Evolutionary conservation across 2,797 vertebrate genomes (phyloP).

Genomic region (Xyrichtys novacula): DNA sequence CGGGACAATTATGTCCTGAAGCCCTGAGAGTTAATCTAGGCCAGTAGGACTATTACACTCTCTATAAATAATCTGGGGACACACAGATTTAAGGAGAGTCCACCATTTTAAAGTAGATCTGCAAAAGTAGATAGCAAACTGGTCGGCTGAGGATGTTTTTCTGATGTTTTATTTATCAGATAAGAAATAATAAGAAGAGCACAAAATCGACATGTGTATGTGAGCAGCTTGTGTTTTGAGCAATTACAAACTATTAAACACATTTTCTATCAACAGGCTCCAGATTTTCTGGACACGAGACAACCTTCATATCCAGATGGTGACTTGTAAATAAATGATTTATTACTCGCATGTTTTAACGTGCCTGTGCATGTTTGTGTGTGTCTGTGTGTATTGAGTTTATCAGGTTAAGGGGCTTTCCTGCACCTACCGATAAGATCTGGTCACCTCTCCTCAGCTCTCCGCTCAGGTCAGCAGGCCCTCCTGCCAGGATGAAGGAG

Average conservation of each 20-base stretch:
- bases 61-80: constrained; percentile 38
- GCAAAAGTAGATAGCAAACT: neutral
- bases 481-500: constrained; percentile 97
- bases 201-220: neutral
- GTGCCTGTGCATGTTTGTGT: too few species aligned
- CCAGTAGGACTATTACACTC: constrained; percentile 39
- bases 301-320: neutral
- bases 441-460: constrained; percentile 96
- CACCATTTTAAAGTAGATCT: constrained; percentile 4
- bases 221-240: neutral
- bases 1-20: neutral
- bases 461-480: constrained; percentile 96
- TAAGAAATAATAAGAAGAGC: neutral
- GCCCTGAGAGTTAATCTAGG: constrained; percentile 53
- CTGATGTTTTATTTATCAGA: too few species aligned
- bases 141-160: neutral
- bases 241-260: neutral
- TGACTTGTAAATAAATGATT: neutral
- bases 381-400: neutral
- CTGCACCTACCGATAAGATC: constrained; percentile 93
- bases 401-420: neutral
- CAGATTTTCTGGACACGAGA: neutral
- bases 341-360: neutral
- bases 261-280: neutral
- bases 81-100: constrained; percentile 2